phyloP scores from a whole-genome alignment of 2,888 invertebrate genomes.

The Disparrhopalites patrizii region DNA sequence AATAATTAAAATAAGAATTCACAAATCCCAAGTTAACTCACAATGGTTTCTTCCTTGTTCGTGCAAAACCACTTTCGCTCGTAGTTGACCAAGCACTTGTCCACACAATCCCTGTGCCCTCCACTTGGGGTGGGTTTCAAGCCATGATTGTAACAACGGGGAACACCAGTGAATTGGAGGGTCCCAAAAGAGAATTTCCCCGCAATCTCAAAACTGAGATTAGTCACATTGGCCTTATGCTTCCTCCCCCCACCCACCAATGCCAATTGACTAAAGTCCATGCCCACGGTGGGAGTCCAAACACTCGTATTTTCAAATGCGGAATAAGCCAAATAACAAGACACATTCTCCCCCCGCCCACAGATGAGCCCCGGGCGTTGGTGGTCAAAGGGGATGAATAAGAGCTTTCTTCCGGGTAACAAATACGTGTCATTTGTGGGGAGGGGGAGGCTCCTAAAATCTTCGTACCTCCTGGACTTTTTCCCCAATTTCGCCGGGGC shows the following conservation, averaged over 20 bases:
- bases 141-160: not conserved
- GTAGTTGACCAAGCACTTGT: slow-evolving; percentile 37
- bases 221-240: slow-evolving; percentile 3
- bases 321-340: slow-evolving; percentile 9
- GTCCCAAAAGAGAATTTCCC: slow-evolving; percentile 6
- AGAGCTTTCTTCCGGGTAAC: slow-evolving; percentile 1
- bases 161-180: not conserved
- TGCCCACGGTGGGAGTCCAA: not conserved
- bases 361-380: slow-evolving; percentile 7
- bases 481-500: not conserved
- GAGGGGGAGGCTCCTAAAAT: not conserved
- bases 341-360: not conserved
- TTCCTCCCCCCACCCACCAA: not conserved
- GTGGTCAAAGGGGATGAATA: slow-evolving; percentile 1
- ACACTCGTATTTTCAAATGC: not conserved
- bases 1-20: too few relatives aligned
- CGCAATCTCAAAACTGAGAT: not conserved
- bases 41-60: slow-evolving; percentile 35
- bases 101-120: not conserved
- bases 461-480: not conserved
- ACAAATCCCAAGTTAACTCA: too few relatives aligned
- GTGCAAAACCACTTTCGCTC: slow-evolving; percentile 34
- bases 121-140: not conserved
- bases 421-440: not conserved
- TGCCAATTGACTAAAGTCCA: not conserved